Conservation (phyloP, 2,797 vertebrate species). For the Clamator glandarius region DNA sequence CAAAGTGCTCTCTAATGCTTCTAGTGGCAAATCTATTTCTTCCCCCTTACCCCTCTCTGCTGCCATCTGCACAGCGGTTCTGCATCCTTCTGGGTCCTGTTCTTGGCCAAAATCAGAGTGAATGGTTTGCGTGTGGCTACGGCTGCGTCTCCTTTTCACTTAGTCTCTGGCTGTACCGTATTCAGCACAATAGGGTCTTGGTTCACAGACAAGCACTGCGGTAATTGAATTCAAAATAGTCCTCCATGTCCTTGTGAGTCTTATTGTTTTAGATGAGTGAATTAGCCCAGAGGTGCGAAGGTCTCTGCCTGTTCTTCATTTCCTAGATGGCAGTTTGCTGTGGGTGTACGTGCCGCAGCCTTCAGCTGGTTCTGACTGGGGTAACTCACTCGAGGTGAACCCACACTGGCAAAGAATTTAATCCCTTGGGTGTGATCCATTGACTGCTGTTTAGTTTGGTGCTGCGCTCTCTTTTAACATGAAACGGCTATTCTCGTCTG, state of each 20-base stretch:
- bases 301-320: not conserved
- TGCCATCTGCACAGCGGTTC: not conserved
- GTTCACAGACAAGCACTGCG: not conserved
- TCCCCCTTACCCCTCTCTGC: not conserved
- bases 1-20: not conserved
- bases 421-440: not conserved
- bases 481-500: not conserved
- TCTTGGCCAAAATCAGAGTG: not conserved
- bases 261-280: not conserved
- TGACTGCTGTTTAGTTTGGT: not conserved
- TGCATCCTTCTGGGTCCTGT: rapidly evolving
- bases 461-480: not conserved
- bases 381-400: not conserved
- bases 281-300: not conserved
- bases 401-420: not conserved
- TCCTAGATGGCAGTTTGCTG: not conserved
- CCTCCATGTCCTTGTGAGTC: not conserved
- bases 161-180: not conserved
- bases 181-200: not conserved
- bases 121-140: not conserved
- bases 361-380: not conserved
- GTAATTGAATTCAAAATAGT: not conserved
- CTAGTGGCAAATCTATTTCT: not conserved
- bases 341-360: not conserved
- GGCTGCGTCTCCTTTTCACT: not conserved